Percentiles rank a stretch among this genome's conserved stretches.
phyloP scores from a whole-genome alignment of 2,797 vertebrate genomes.

The Galago senegalensis region DNA sequence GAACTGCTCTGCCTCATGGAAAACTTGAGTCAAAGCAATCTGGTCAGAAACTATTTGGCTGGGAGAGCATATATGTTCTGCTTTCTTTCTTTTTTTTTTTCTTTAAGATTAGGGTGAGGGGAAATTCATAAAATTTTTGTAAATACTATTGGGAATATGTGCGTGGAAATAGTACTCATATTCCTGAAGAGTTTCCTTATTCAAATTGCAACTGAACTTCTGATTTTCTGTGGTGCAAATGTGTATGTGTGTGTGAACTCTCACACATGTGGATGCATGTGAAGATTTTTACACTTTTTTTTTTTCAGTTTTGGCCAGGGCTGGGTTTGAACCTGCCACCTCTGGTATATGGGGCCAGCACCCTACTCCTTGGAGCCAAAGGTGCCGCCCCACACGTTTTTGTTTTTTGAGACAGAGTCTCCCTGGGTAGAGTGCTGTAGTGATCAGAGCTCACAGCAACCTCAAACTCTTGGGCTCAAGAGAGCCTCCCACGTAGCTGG shows the following conservation, averaged over 20 bases:
- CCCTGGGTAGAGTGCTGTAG: too few species aligned
- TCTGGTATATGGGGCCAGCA: too few species aligned
- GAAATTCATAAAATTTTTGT: neutral
- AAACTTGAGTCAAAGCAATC: conserved; percentile 68
- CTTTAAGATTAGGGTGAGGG: neutral
- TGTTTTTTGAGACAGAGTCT: too few species aligned
- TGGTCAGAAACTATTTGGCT: conserved; percentile 66
- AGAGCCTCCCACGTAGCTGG: too few species aligned
- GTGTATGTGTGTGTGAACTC: neutral
- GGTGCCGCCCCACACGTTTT: too few species aligned
- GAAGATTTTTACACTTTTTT: neutral
- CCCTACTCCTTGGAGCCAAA: too few species aligned
- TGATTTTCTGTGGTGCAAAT: neutral
- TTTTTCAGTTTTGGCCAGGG: too few species aligned
- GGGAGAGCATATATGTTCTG: conserved; percentile 15
- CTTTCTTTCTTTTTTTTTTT: conserved; percentile 5
- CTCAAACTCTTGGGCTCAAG: too few species aligned
- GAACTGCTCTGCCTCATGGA: conserved; percentile 56
- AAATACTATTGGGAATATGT: neutral
- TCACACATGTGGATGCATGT: neutral
- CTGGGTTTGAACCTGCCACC: too few species aligned
- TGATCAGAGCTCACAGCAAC: too few species aligned
- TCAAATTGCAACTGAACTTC: neutral
- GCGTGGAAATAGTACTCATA: conserved; percentile 4
- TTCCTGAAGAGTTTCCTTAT: neutral